phyloP scores from a whole-genome alignment of 2,797 vertebrate genomes.

The Micromesistius poutassou region DNA sequence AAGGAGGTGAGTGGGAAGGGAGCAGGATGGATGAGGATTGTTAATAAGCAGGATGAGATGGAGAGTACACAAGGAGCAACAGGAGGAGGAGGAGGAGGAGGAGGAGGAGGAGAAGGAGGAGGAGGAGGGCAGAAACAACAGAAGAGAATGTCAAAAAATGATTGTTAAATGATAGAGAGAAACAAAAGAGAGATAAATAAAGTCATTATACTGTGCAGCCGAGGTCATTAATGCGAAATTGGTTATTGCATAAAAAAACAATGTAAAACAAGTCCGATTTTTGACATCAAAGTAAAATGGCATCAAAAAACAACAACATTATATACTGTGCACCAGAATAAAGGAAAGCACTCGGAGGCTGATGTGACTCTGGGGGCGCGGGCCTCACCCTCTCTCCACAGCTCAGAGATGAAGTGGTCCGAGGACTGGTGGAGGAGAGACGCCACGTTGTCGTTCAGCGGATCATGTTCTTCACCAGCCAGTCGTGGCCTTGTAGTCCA shows the following conservation, averaged over 20 bases:
- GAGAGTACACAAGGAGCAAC: slow-evolving; percentile 21
- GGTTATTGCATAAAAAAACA: neutral
- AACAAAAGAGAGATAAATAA: slow-evolving; percentile 24
- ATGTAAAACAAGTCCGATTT: neutral
- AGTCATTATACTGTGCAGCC: slow-evolving; percentile 7
- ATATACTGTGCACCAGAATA: slow-evolving; percentile 1
- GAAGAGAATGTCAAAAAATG: neutral
- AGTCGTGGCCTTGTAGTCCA: slow-evolving; percentile 88
- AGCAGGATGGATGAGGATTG: neutral
- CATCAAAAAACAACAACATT: neutral
- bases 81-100: slow-evolving; percentile 12
- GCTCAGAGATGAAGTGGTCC: slow-evolving; percentile 85
- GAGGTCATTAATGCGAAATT: slow-evolving; percentile 9
- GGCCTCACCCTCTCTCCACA: slow-evolving; percentile 89
- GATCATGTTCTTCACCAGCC: slow-evolving; percentile 94
- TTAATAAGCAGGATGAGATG: slow-evolving; percentile 9
- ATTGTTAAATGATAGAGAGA: slow-evolving; percentile 1
- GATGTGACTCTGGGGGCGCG: neutral
- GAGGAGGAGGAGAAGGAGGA: too few species aligned
- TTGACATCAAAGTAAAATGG: neutral
- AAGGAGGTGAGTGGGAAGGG: neutral
- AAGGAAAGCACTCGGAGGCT: neutral
- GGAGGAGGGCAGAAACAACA: slow-evolving; percentile 13
- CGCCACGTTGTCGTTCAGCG: slow-evolving; percentile 86
- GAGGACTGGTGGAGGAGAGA: slow-evolving; percentile 88